Evolutionary conservation across 2,888 invertebrate genomes (phyloP).

Genomic region (Hymenopus coronatus): DNA sequence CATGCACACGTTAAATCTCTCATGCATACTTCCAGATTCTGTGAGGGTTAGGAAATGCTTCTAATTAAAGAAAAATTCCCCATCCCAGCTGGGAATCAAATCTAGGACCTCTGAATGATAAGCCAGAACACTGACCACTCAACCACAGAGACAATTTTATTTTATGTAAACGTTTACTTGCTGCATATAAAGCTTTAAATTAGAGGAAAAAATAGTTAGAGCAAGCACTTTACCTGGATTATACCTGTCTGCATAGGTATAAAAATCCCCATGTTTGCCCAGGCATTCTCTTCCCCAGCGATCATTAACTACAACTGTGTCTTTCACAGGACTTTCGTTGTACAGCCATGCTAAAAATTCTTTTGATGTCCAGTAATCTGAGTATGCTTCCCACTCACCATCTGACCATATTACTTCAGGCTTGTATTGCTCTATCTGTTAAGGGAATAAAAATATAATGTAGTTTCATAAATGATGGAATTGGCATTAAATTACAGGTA

Average conservation of each 20-base stretch:
- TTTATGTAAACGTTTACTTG: too few relatives aligned
- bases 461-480: not conserved
- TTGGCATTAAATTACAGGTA: not conserved
- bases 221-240: conserved; percentile 62
- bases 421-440: conserved; percentile 46
- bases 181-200: too few relatives aligned
- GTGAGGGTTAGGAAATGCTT: too few relatives aligned
- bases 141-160: too few relatives aligned
- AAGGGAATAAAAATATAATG: not conserved
- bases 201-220: not conserved
- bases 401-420: conserved; percentile 87
- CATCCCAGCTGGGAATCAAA: too few relatives aligned
- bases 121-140: too few relatives aligned
- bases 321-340: conserved; percentile 85
- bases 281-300: conserved; percentile 81
- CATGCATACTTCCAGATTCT: too few relatives aligned
- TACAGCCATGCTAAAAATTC: conserved; percentile 89
- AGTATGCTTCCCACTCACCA: conserved; percentile 89
- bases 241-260: conserved; percentile 79
- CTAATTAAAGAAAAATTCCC: too few relatives aligned
- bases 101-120: too few relatives aligned
- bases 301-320: conserved; percentile 89
- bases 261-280: conserved; percentile 87
- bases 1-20: too few relatives aligned
- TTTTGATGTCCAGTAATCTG: conserved; percentile 78